Evolutionary conservation across 2,113 vertebrate genomes (phyloP).

Genomic region (Halcyon malimbica): DNA sequence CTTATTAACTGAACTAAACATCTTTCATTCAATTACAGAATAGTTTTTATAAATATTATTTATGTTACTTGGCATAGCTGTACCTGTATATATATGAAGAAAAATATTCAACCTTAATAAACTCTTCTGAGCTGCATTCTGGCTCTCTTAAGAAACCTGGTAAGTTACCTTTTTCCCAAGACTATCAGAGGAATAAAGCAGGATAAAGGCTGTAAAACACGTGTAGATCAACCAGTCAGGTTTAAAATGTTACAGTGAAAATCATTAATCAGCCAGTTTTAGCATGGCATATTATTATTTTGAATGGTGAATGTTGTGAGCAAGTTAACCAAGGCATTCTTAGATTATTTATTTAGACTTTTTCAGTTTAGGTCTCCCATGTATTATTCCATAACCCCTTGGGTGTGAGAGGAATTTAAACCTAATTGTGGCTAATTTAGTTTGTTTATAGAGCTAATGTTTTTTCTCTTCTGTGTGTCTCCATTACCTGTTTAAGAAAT

Average conservation of each 20-base stretch:
- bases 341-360: constrained; percentile 36
- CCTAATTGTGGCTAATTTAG: neutral
- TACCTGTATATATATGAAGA: neutral
- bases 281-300: neutral
- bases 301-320: neutral
- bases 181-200: neutral
- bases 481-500: neutral
- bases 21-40: neutral
- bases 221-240: neutral
- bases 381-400: constrained; percentile 29
- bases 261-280: neutral
- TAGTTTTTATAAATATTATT: neutral
- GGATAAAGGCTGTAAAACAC: neutral
- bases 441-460: constrained; percentile 23
- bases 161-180: neutral
- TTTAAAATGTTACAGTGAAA: neutral
- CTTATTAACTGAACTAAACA: neutral
- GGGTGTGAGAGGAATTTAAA: constrained; percentile 39
- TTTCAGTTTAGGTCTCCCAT: neutral
- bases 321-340: neutral
- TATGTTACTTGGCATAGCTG: neutral
- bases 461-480: constrained; percentile 5
- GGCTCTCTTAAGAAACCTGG: neutral
- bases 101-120: neutral
- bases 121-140: neutral